Evolutionary conservation across 2,113 vertebrate genomes (phyloP).

Genomic region (Amblyornis subalaris): DNA sequence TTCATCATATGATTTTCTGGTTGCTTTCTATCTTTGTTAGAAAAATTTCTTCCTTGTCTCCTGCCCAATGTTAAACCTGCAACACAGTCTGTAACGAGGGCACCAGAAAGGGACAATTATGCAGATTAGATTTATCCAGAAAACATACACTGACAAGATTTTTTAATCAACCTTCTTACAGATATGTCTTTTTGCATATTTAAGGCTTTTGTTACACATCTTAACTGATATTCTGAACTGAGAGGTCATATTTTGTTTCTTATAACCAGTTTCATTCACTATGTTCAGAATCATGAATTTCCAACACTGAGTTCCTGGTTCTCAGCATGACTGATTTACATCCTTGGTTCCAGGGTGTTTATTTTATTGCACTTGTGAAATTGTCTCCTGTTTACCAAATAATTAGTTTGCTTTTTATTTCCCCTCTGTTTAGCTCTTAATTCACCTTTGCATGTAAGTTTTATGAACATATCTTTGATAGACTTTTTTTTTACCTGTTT

Average conservation of each 20-base stretch:
- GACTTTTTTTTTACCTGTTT: not conserved
- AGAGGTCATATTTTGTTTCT: not conserved
- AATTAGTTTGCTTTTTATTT: not conserved
- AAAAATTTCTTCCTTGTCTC: not conserved
- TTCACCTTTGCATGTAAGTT: not conserved
- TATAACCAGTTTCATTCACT: not conserved
- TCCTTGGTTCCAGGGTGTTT: not conserved
- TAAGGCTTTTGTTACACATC: not conserved
- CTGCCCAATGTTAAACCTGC: not conserved
- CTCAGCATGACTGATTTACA: accelerated
- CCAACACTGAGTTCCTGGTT: not conserved
- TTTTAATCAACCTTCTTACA: not conserved
- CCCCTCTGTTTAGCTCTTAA: not conserved
- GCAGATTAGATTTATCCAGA: not conserved
- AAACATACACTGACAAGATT: not conserved
- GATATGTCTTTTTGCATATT: not conserved
- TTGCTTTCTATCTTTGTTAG: not conserved
- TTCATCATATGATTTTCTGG: not conserved
- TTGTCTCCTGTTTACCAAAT: not conserved
- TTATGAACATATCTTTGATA: not conserved
- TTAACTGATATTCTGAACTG: not conserved
- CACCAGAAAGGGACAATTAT: not conserved
- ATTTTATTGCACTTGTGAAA: not conserved
- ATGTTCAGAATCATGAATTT: not conserved
- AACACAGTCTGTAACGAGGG: not conserved